Conservation (phyloP, 2,888 invertebrate species). For the Drosophila algonquin region DNA sequence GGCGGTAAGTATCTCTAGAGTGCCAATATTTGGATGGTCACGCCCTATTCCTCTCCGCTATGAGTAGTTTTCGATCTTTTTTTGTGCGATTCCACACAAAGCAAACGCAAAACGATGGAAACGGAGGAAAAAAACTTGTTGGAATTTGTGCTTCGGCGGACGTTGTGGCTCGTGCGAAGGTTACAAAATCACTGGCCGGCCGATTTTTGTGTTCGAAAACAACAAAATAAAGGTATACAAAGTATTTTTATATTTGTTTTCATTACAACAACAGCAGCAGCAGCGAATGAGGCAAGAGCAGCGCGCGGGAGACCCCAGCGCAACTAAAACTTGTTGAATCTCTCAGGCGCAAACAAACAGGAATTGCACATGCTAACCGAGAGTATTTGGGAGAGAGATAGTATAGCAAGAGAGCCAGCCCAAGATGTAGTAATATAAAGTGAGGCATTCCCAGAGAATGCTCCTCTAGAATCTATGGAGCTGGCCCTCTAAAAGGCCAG, state of each 20-base stretch:
- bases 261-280: constrained; percentile 48
- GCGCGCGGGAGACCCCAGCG: constrained; percentile 21
- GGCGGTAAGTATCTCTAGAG: background rate
- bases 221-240: constrained; percentile 53
- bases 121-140: constrained; percentile 45
- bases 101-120: constrained; percentile 22
- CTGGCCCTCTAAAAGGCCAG: background rate
- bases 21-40: constrained; percentile 15
- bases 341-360: constrained; percentile 56
- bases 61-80: constrained; percentile 5
- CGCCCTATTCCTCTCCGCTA: constrained; percentile 30
- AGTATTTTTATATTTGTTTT: constrained; percentile 52
- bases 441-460: background rate
- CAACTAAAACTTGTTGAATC: constrained; percentile 65
- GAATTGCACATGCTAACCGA: constrained; percentile 50
- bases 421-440: background rate
- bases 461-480: background rate
- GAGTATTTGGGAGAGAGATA: constrained; percentile 2
- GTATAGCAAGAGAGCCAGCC: background rate
- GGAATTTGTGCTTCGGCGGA: constrained; percentile 42
- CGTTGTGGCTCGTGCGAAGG: constrained; percentile 55
- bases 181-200: constrained; percentile 68
- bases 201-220: constrained; percentile 54
- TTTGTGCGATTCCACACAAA: constrained; percentile 24
- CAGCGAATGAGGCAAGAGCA: constrained; percentile 11